Evolutionary conservation across 2,797 vertebrate species (phyloP), one percentile per base, ranked within the genome.

Genomic region (Sebastes aleutianus): DNA sequence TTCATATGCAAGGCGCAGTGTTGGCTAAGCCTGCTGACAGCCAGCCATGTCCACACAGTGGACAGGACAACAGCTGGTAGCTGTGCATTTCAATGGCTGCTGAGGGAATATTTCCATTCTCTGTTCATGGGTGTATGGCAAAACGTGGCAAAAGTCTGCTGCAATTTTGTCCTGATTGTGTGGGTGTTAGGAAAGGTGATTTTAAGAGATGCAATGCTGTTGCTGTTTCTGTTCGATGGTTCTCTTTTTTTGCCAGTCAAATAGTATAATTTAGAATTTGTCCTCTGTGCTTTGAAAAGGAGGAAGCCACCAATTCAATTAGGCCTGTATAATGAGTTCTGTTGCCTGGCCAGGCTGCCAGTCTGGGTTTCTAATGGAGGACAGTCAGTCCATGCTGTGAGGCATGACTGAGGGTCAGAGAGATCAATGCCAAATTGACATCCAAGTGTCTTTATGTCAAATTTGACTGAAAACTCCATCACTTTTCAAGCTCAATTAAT

Each of bases 1-100:
- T 96, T 97, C 94, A 90, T 94, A 97, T 96, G 95, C 96, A 94
- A 94, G 96, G 91, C 93, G 86, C 93, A 93, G 93, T 85, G 88
- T 81, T 76, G 87, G 86, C 89, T 87, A 69, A 90, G 90, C 89
- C 89, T 85, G 91, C 91, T 90, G 93, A 95, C 93, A 94, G 92
- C 91, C 91, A 93, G 87, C 91, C 92, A 84, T 93, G 92, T 93
- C 94, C 88, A 82, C 87, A n/a, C 59, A 63, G 88, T 78, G 91
- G 89, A 89, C 91, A 90, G 95, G 75, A 91, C 92, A 92, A 83
- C 95, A 96, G 96, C 96, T 96, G 96, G 90, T 89, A 87, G 91
- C 91, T 90, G 93, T 90, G 87, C 91, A 90, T 95, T 94, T 95
- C 93, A 94, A 93, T 95, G 91, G 93, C 90, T 85, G 82, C 27